Percentiles rank a stretch among this genome's conserved stretches.
Conservation (phyloP, 2,888 invertebrate species). For the Phania funesta region DNA sequence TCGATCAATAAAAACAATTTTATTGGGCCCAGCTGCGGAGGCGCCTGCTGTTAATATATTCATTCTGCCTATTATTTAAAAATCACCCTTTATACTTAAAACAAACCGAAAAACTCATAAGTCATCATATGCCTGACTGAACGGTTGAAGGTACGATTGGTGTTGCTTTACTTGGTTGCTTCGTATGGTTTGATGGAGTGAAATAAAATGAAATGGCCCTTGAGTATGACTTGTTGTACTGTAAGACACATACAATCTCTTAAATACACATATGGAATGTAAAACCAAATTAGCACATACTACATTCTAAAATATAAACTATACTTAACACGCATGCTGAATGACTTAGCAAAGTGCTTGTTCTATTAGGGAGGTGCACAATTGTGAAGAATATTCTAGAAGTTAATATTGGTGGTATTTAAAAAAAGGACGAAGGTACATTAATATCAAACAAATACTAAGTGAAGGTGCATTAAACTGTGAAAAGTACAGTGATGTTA, state of each 20-base stretch:
- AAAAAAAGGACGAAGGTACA: no score
- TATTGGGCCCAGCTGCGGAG: no score
- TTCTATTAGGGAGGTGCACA: slow-evolving; percentile 10
- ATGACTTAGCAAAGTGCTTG: background rate
- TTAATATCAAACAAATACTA: no score
- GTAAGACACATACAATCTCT: background rate
- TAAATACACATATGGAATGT: slow-evolving; percentile 11
- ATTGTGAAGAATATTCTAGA: background rate
- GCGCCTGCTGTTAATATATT: no score
- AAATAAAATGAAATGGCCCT: slow-evolving; percentile 57
- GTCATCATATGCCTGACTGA: slow-evolving; percentile 42
- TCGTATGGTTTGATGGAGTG: slow-evolving; percentile 26
- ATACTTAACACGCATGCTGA: background rate
- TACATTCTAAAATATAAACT: background rate
- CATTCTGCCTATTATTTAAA: no score
- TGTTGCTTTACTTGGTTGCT: slow-evolving; percentile 29
- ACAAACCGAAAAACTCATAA: slow-evolving; percentile 44
- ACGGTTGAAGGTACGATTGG: slow-evolving; percentile 27
- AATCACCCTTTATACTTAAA: background rate
- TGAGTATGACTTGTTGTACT: slow-evolving; percentile 37
- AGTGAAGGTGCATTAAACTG: no score
- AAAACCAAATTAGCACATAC: slow-evolving; percentile 52
- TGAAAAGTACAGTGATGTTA: no score
- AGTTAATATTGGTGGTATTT: no score
- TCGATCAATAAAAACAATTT: no score